These are phyloP conservation scores for Hymenochirus boettgeri DNA, from an alignment of 2,113 vertebrate genomes.

Conservation along the genomic window DNA sequence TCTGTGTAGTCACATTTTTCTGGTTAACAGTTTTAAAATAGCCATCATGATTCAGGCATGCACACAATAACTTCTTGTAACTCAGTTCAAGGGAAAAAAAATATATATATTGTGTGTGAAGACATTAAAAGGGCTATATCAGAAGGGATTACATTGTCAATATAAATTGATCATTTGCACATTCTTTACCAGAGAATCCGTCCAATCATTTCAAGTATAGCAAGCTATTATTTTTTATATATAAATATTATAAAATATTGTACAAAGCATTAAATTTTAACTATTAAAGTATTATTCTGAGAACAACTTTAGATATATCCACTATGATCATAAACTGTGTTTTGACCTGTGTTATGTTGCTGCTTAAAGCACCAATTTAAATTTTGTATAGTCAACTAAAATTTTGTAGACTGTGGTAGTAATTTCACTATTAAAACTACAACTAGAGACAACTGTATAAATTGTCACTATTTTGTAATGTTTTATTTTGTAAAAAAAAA, in stretches of 20 bases:
- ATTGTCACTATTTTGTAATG: slow-evolving; percentile 97
- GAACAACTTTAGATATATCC: slow-evolving; percentile 92
- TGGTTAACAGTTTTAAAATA: slow-evolving; percentile 32
- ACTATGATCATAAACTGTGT: slow-evolving; percentile 94
- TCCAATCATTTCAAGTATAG: slow-evolving; percentile 92
- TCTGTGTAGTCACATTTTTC: slow-evolving; percentile 42
- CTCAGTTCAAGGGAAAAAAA: no score
- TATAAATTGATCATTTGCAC: slow-evolving; percentile 73
- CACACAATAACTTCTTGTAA: no score
- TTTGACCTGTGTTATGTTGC: slow-evolving; percentile 97
- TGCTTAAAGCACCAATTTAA: slow-evolving; percentile 94
- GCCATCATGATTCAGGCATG: slow-evolving; percentile 45
- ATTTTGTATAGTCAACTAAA: slow-evolving; percentile 89
- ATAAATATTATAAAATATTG: slow-evolving; percentile 99
- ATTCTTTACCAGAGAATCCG: slow-evolving; percentile 78
- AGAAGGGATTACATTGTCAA: slow-evolving; percentile 65
- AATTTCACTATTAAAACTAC: slow-evolving; percentile 84
- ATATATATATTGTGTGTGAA: no score
- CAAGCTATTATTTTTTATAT: slow-evolving; percentile 82
- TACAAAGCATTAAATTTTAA: slow-evolving; percentile 98
- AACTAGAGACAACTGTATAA: slow-evolving; percentile 88
- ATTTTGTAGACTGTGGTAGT: slow-evolving; percentile 91
- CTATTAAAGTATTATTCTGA: slow-evolving; percentile 98
- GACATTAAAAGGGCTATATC: slow-evolving; percentile 56
- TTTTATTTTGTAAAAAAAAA: slow-evolving; percentile 90